phyloP scores from a whole-genome alignment of 2,797 vertebrate species.

The Enteromius fasciolatus region DNA sequence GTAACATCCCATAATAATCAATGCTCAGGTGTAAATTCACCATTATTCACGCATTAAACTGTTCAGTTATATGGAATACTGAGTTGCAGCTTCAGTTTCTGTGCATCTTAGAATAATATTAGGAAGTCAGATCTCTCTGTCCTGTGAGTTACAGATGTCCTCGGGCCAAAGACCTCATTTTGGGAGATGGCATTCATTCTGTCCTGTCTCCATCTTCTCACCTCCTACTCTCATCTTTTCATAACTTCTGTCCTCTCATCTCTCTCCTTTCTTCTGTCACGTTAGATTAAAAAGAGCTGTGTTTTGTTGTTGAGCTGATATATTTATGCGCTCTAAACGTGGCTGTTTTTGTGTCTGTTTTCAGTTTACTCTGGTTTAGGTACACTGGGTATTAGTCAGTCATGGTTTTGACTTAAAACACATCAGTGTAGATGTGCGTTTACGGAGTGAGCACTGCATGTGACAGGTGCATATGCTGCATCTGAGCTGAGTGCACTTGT shows the following conservation, averaged over 20 bases:
- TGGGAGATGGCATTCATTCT: conserved; percentile 25
- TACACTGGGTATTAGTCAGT: not conserved
- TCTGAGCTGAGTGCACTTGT: too few species aligned
- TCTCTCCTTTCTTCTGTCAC: conserved; percentile 1
- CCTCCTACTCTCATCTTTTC: conserved; percentile 33
- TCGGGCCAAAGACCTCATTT: conserved; percentile 17
- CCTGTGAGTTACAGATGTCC: conserved; percentile 20
- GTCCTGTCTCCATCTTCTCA: conserved; percentile 44
- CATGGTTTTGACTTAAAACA: not conserved
- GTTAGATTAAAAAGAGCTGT: conserved; percentile 11
- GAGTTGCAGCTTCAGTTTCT: conserved; percentile 15
- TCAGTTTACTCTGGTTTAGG: not conserved
- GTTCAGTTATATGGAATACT: not conserved
- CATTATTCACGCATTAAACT: not conserved
- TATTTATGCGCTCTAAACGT: conserved; percentile 7
- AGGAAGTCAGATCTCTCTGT: conserved; percentile 1
- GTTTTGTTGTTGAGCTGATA: conserved; percentile 3
- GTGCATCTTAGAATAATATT: conserved; percentile 11
- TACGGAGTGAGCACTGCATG: too few species aligned
- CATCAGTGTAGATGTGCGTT: too few species aligned
- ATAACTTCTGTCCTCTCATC: conserved; percentile 27
- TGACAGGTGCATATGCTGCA: too few species aligned
- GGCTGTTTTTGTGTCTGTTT: not conserved
- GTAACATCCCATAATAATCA: not conserved
- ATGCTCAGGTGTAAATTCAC: not conserved